Conservation (phyloP, 2,888 invertebrate species). For the Nephrocerus scutellatus region DNA sequence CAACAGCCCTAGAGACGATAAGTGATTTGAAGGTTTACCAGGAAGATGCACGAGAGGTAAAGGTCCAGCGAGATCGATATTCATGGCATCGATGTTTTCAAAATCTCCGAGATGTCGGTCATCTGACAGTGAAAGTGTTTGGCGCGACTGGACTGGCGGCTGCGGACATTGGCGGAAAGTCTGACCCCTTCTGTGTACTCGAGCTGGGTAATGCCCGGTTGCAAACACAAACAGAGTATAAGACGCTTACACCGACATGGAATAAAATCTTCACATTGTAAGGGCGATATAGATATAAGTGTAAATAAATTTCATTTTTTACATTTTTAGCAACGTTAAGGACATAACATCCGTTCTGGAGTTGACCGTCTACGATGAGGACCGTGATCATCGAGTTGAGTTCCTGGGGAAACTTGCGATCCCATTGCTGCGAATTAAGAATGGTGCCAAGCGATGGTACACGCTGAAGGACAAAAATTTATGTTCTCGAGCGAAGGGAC, state of each 20-base stretch:
- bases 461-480: conserved; percentile 94
- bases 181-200: conserved; percentile 96
- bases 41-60: conserved; percentile 67
- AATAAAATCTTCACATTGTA: conserved; percentile 98
- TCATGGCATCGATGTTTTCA: conserved; percentile 61
- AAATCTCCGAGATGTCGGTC: conserved; percentile 80
- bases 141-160: conserved; percentile 80
- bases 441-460: conserved; percentile 92
- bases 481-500: conserved; percentile 83
- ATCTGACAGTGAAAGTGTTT: conserved; percentile 89
- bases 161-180: conserved; percentile 94
- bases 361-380: conserved; percentile 95
- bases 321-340: conserved; percentile 66
- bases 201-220: conserved; percentile 90
- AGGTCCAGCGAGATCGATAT: conserved; percentile 52
- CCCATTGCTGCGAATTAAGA: conserved; percentile 77
- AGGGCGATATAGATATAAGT: conserved; percentile 44
- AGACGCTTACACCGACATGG: conserved; percentile 94
- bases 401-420: conserved; percentile 90
- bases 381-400: conserved; percentile 95
- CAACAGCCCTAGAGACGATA: conserved; percentile 85
- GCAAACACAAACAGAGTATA: conserved; percentile 98
- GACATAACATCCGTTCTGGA: conserved; percentile 93
- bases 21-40: conserved; percentile 82
- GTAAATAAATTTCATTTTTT: not conserved